These are phyloP conservation scores for Furcula furcula DNA, from an alignment of 2,888 invertebrate genomes.

Conservation along the genomic window DNA sequence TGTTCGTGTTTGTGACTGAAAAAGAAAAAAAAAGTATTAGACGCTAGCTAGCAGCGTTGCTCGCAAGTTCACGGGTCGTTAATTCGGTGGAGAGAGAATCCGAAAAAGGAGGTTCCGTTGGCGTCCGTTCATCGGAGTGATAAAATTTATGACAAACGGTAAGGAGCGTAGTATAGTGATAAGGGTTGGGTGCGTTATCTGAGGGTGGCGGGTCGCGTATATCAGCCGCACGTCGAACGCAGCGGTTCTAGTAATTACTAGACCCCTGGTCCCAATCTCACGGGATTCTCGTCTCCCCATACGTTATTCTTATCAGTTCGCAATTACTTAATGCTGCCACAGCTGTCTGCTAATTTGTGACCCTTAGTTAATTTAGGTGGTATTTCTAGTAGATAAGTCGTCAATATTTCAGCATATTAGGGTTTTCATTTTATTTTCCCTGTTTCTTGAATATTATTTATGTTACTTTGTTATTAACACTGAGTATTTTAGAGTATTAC, in stretches of 20 bases:
- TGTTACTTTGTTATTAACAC: too few species aligned
- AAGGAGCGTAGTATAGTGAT: conserved; percentile 73
- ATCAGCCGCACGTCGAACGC: conserved; percentile 39
- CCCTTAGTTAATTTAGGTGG: conserved; percentile 26
- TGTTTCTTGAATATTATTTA: too few species aligned
- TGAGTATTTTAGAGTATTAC: too few species aligned
- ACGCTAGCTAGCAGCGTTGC: conserved; percentile 54
- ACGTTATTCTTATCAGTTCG: conserved; percentile 41
- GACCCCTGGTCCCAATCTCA: conserved; percentile 27
- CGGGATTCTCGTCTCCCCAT: conserved; percentile 25
- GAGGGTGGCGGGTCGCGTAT: conserved; percentile 37
- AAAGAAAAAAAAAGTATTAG: too few species aligned
- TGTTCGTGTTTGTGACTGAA: conserved; percentile 72
- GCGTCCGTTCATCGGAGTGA: conserved; percentile 73
- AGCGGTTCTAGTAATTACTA: conserved; percentile 42
- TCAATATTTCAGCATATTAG: too few species aligned
- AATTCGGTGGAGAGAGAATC: conserved; percentile 60
- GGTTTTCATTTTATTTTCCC: too few species aligned
- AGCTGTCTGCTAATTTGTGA: conserved; percentile 26
- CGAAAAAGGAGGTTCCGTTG: conserved; percentile 60
- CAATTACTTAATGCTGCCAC: conserved; percentile 37
- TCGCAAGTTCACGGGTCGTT: conserved; percentile 75
- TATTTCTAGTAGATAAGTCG: too few species aligned
- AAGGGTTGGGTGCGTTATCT: conserved; percentile 69
- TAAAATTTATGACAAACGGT: conserved; percentile 80